Base-by-base conservation (phyloP, 2,888 invertebrate genomes). In the Pyrrhia umbra region DNA sequence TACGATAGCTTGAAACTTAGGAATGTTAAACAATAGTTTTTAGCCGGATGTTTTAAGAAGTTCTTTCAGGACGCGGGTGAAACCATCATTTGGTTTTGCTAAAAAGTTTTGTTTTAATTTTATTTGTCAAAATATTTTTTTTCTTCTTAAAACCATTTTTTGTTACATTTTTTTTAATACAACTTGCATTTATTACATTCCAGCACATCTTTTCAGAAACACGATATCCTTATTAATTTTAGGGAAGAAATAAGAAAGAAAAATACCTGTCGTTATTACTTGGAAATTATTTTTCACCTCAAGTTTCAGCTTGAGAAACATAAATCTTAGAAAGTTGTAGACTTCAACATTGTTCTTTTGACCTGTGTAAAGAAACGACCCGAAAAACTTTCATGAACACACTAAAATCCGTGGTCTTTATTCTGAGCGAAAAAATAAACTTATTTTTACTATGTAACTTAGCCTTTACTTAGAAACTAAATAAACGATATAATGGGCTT, bases 281-380 rank as follows among this genome's bases (percentile, higher is more conserved):
- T 25, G 64, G 16, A 40, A 72, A 55, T 55, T 18, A 65, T 56
- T 46, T 68, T 72, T 50, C 56, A 46, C 56, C 45, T 6, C 10
- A 65, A 25, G 50, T 27, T 45, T 27, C 25, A 43, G 34, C 15
- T 45, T 27, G 25, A 49, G 34, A 10, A 39, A 40, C 68, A 72
- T 68, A 72, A 72, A 68, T 68, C 73, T n/a, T 65, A 50, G 18
- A 68, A 68, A 68, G 47, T 68, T 68, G 21, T 65, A 65, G 39
- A 73, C 47, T 55, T 39, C 73, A 50, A 47, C 52, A 67, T 59
- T 58, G 51, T 67, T 66, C 68, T 54, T 74, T 43, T 59, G 69
- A 54, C 68, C 73, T 73, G 58, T 52, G 58, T 73, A 13, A 52
- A 68, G 66, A 59, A 74, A 69, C 39, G 68, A 49, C 43, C 68